phyloP scores from a whole-genome alignment of 2,888 invertebrate species.

The Caenorhabditis sinica region DNA sequence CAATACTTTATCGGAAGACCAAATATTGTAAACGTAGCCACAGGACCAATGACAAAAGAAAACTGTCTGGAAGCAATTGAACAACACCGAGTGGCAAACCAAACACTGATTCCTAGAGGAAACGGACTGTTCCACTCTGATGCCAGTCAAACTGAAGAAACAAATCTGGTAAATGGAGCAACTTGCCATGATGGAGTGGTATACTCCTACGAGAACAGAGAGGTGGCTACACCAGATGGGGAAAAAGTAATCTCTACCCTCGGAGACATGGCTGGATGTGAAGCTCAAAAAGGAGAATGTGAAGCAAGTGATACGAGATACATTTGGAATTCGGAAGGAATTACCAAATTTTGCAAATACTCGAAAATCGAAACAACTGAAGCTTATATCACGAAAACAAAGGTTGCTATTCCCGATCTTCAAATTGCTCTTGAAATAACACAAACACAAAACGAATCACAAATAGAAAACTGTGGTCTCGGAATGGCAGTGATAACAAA shows the following conservation, averaged over 20 bases:
- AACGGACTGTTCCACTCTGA: background rate
- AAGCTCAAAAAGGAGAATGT: constrained; percentile 9
- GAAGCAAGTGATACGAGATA: background rate
- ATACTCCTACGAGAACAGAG: constrained; percentile 1
- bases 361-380: background rate
- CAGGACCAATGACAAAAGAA: background rate
- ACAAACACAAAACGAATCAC: background rate
- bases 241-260: background rate
- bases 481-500: constrained; percentile 4
- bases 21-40: background rate
- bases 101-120: constrained; percentile 10
- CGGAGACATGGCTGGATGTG: constrained; percentile 24
- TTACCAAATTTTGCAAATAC: constrained; percentile 17
- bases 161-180: background rate
- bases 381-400: constrained; percentile 10
- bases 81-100: background rate
- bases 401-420: background rate
- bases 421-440: background rate
- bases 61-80: background rate
- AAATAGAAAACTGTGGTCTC: constrained; percentile 5
- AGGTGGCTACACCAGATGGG: constrained; percentile 25
- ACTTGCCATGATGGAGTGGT: background rate
- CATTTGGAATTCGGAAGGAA: background rate
- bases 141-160: background rate
- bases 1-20: background rate